phyloP scores from a whole-genome alignment of 2,113 vertebrate genomes.

The Anguilla rostrata region DNA sequence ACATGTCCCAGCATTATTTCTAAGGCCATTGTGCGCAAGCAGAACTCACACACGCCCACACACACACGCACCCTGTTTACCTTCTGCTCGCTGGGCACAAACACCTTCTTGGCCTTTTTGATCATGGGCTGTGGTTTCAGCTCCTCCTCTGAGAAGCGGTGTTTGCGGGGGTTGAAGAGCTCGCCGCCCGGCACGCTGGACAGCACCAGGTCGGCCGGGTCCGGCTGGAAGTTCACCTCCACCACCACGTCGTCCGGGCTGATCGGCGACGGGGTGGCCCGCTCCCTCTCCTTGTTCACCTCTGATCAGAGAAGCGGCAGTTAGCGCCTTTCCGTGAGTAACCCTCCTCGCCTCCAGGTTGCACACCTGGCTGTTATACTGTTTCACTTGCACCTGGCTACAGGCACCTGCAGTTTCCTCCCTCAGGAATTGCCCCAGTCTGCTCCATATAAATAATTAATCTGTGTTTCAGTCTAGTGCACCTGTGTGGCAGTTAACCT shows the following conservation, averaged over 20 bases:
- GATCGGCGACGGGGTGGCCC: conserved; percentile 76
- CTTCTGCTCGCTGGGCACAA: conserved; percentile 91
- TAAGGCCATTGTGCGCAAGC: not conserved
- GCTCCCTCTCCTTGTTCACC: conserved; percentile 69
- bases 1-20: not conserved
- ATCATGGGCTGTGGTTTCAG: conserved; percentile 98
- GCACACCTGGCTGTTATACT: no score
- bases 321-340: not conserved
- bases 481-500: not conserved
- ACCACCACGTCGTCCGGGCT: conserved; percentile 84
- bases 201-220: conserved; percentile 90
- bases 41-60: not conserved
- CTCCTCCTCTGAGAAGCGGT: conserved; percentile 91
- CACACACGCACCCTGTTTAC: conserved; percentile 56
- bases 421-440: no score
- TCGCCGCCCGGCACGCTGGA: conserved; percentile 94
- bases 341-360: not conserved
- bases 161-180: conserved; percentile 93
- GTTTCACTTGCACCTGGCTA: no score
- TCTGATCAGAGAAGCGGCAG: conserved; percentile 52
- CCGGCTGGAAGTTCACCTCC: conserved; percentile 89
- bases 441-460: no score
- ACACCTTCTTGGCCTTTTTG: conserved; percentile 97
- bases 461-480: not conserved
- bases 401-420: no score